Percentiles rank a stretch among this genome's conserved stretches.
phyloP scores from a whole-genome alignment of 2,113 vertebrate species.

The Platysteira castanea region DNA sequence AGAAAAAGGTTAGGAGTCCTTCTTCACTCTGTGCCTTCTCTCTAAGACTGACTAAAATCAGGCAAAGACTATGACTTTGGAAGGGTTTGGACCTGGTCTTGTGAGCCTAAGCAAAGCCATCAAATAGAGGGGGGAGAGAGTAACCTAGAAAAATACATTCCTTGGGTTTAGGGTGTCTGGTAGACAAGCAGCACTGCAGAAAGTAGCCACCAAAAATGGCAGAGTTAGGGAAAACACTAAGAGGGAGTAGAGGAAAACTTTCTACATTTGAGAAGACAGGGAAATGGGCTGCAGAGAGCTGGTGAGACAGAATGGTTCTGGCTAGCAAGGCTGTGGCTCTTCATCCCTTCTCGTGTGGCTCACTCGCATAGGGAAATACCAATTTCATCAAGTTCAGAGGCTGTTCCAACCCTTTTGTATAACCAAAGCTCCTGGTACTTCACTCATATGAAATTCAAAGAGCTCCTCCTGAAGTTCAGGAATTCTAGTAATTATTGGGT shows the following conservation, averaged over 20 bases:
- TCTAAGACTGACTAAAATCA: not conserved
- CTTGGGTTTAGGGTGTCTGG: not conserved
- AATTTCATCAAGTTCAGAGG: not conserved
- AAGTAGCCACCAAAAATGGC: not conserved
- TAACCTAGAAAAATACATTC: not conserved
- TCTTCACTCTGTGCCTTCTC: not conserved
- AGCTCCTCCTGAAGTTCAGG: not conserved
- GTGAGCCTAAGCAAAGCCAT: not conserved
- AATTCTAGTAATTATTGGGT: not conserved
- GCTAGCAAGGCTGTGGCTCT: not conserved
- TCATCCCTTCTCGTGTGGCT: not conserved
- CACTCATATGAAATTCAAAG: not conserved
- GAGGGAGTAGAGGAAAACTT: not conserved
- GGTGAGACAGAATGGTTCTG: not conserved
- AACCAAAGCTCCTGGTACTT: not conserved
- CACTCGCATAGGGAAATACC: not conserved
- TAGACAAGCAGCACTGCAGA: not conserved
- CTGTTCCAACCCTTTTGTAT: not conserved
- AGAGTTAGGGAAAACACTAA: not conserved
- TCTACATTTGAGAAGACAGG: not conserved
- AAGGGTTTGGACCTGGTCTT: not conserved
- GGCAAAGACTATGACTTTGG: not conserved
- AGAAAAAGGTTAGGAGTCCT: not conserved
- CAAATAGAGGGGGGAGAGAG: not conserved
- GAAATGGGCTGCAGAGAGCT: not conserved